These are phyloP conservation scores for Clarias magur DNA, from an alignment of 2,113 vertebrate species.

Conservation along the genomic window DNA sequence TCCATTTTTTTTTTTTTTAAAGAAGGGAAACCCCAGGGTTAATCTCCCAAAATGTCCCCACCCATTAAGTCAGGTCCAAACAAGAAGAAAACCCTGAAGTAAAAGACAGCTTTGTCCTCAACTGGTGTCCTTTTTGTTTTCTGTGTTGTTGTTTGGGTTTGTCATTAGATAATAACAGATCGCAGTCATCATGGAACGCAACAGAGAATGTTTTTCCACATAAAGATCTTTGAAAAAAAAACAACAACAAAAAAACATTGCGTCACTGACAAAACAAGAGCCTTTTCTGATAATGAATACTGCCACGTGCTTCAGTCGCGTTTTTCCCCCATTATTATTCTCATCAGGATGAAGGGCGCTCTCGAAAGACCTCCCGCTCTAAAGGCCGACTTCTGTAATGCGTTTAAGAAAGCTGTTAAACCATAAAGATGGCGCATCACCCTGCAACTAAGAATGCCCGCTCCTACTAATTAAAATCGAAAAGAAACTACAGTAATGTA, in stretches of 20 bases:
- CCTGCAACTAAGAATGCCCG: not conserved
- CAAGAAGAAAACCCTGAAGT: not conserved
- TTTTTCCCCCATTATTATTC: conserved; percentile 1
- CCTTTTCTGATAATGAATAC: conserved; percentile 33
- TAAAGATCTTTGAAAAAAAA: not conserved
- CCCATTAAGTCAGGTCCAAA: conserved; percentile 23
- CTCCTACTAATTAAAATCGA: not conserved
- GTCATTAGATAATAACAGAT: conserved; percentile 22
- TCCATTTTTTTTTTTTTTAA: not conserved
- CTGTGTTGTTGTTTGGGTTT: conserved; percentile 24
- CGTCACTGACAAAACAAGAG: not conserved
- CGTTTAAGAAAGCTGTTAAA: conserved; percentile 26
- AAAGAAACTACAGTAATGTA: not conserved
- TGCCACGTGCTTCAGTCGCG: conserved; percentile 12
- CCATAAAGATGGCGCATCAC: conserved; percentile 25
- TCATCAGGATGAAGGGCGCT: conserved; percentile 1
- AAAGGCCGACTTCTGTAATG: not conserved
- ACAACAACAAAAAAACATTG: not conserved
- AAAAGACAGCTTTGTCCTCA: conserved; percentile 9
- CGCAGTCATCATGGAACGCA: not conserved
- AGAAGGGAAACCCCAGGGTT: conserved; percentile 9
- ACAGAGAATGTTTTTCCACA: conserved; percentile 17
- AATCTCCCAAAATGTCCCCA: conserved; percentile 1
- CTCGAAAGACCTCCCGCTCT: not conserved
- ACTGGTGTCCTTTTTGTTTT: not conserved